These are phyloP conservation scores for Psettodes erumei DNA, from an alignment of 2,113 vertebrate genomes.

Conservation along the genomic window DNA sequence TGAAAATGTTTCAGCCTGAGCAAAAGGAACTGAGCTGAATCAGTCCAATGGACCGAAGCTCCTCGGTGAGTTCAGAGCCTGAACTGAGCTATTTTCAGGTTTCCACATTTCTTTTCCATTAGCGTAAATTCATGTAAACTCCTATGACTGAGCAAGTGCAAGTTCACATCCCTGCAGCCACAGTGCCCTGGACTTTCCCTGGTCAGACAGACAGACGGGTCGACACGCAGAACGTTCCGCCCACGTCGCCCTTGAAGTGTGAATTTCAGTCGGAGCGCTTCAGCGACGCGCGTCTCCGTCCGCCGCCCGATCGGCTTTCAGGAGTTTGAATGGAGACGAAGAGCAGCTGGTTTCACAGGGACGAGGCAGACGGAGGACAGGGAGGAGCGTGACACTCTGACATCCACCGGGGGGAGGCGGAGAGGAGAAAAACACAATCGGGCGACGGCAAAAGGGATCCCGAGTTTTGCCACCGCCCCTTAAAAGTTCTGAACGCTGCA, in stretches of 20 bases:
- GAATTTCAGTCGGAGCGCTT: background rate
- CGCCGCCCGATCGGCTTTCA: background rate
- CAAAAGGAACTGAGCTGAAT: too few species aligned
- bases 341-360: constrained; percentile 18
- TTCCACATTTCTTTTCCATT: too few species aligned
- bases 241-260: background rate
- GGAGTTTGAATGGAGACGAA: constrained; percentile 5
- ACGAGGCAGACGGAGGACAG: constrained; percentile 33
- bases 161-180: too few species aligned
- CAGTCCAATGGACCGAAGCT: too few species aligned
- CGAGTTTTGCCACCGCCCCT: background rate
- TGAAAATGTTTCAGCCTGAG: too few species aligned
- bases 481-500: background rate
- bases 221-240: background rate
- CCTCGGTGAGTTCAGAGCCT: too few species aligned
- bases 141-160: too few species aligned
- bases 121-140: too few species aligned
- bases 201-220: background rate
- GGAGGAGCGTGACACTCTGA: background rate
- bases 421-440: constrained; percentile 25
- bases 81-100: too few species aligned
- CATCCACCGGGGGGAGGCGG: constrained; percentile 46
- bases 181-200: background rate
- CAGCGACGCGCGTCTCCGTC: background rate
- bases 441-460: constrained; percentile 27